These are phyloP conservation scores for Rhamnusium bicolor DNA, from an alignment of 2,888 invertebrate genomes.

Conservation along the genomic window DNA sequence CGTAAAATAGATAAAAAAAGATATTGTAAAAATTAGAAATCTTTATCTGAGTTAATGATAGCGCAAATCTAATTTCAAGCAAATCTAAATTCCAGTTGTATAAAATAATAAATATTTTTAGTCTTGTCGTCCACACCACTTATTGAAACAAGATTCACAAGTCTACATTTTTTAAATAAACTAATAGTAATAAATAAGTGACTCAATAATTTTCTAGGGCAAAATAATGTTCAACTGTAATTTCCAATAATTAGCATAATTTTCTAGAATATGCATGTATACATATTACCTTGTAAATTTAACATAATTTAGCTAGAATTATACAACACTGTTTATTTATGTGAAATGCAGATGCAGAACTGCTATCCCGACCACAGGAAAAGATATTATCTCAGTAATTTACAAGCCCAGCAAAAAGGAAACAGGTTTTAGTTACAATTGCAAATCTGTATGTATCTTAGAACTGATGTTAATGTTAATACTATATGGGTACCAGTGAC, in stretches of 20 bases:
- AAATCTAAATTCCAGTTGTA: too few relatives aligned
- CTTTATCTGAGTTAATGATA: too few relatives aligned
- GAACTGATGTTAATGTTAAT: constrained; percentile 1
- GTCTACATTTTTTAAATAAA: not conserved
- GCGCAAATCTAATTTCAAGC: too few relatives aligned
- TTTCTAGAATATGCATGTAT: not conserved
- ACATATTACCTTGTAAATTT: not conserved
- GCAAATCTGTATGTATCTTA: constrained; percentile 10
- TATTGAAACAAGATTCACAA: not conserved
- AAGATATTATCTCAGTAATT: constrained; percentile 28
- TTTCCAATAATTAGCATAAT: not conserved
- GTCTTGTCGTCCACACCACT: too few relatives aligned
- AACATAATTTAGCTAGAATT: not conserved
- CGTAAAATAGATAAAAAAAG: too few relatives aligned
- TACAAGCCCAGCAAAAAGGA: constrained; percentile 28
- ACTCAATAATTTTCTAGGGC: not conserved
- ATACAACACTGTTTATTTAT: not conserved
- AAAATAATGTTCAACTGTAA: not conserved
- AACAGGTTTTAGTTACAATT: constrained; percentile 26
- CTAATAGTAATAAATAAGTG: too few relatives aligned
- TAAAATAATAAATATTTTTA: too few relatives aligned
- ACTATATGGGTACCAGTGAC: not conserved
- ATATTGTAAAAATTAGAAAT: too few relatives aligned
- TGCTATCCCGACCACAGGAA: constrained; percentile 21
- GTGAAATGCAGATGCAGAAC: constrained; percentile 15